These are phyloP conservation scores for Heliothis subflexa DNA, from an alignment of 1,140 invertebrate species.

Conservation along the genomic window DNA sequence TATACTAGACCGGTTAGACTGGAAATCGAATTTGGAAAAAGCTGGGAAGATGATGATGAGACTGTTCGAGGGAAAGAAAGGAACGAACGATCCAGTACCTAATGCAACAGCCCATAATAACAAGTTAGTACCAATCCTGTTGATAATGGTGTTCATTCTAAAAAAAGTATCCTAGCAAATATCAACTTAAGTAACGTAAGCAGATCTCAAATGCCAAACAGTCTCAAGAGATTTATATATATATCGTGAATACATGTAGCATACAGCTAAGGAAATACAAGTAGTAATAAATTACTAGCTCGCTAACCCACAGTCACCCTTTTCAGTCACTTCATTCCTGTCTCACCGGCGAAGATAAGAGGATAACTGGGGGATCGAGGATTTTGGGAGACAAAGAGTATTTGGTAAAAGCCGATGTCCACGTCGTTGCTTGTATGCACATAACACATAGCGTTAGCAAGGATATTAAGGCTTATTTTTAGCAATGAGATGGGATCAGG, in stretches of 20 bases:
- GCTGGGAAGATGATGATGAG: no score
- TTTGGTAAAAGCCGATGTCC: no score
- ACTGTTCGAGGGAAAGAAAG: no score
- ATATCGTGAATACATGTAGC: conserved; percentile 26
- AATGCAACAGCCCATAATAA: no score
- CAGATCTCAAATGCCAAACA: conserved; percentile 10
- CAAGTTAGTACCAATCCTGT: no score
- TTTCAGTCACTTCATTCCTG: conserved; percentile 40
- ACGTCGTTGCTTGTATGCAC: no score
- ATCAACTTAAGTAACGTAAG: conserved; percentile 22
- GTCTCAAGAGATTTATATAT: conserved; percentile 31
- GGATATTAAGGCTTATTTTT: no score
- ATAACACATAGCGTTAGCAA: no score
- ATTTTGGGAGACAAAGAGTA: neutral
- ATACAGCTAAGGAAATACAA: conserved; percentile 34
- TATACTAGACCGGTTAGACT: no score
- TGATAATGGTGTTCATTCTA: neutral
- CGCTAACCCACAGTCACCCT: conserved; percentile 33
- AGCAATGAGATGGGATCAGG: no score
- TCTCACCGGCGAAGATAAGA: conserved; percentile 27
- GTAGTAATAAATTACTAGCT: conserved; percentile 44
- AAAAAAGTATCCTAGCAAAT: neutral
- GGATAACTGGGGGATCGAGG: conserved; percentile 7
- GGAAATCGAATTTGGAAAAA: neutral
- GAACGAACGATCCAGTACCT: no score